Evolutionary conservation across 2,888 invertebrate species (phyloP), one percentile per base, ranked within the genome.

Genomic region (Tenthredo amoena): DNA sequence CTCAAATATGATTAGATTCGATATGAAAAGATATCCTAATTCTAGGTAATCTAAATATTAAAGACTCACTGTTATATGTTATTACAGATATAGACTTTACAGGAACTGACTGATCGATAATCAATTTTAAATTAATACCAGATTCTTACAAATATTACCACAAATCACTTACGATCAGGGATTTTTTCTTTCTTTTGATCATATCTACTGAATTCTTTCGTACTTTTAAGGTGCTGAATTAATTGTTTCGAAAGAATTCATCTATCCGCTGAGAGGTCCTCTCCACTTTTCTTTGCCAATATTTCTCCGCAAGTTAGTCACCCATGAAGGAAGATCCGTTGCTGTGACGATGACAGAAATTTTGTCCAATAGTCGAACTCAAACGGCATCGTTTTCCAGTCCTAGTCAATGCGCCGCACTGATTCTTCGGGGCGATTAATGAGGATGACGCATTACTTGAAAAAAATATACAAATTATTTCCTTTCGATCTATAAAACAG

Each of bases 391-490:
- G 88, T 37, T 87, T 89, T 34, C 92, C 92, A 31, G 85, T 90
- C 87, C 89, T 90, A 18, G 92, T 92, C 58, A 87, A 58, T 50
- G 89, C 92, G 5, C 76, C 86, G 85, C 92, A 92, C n/a, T 87
- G 40, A 18, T n/a, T 3, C 86, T 81, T 81, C 18, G 86, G 89
- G 5, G 86, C 50, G 15, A 85, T n/a, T 1, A 58, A 18, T 6
- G 84, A 40, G 9, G 77, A 87, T 4, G 92, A 89, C 5, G 90
- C 90, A 12, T 84, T 43, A 58, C 92, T 92, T 43, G 76, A 86
- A 85, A 10, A 81, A 34, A 21, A 81, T 21, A 37, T n/a, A 37
- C 15, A 31, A 79, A 21, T 55, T 84, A 18, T 40, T 68, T 68
- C 18, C 18, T 34, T 68, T 18, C 26, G 18, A 34, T 68, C 34